Base-by-base conservation (phyloP, 2,113 vertebrate genomes). In the Hydrochoerus hydrochaeris region DNA sequence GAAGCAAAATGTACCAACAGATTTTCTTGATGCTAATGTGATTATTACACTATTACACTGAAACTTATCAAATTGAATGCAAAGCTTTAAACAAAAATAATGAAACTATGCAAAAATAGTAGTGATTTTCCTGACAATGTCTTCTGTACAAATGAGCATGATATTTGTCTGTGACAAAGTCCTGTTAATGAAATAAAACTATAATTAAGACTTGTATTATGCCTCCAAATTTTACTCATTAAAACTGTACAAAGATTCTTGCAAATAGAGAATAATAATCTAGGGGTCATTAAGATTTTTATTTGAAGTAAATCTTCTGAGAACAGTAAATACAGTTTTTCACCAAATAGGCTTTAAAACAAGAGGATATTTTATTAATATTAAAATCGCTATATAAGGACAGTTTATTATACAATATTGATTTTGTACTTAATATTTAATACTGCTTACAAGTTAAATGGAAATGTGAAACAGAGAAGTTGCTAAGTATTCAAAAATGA, bases 21-120 rank as follows among this genome's bases (percentile, higher is more conserved):
- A 94, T 95, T 88, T 92, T 54, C 60, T 97, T 94, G 80, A 86
- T 84, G 41, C n/a, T 87, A 60, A 96, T 90, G 54, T 95, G 17
- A 58, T 94, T 96, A 85, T n/a, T n/a, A n/a, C n/a, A n/a, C 38
- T 67, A 12, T 80, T 80, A 20, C 19, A 52, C 4, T 77, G 75
- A 44, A 91, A 80, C 94, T 97, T 88, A 89, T 60, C 32, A 63
- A 1, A 65, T 54, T 90, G 44, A 84, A 85, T 67, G 94, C 17
- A 85, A 0, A 73, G 41, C 30, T 71, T 96, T 85, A 54, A 93
- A 63, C 52, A 88, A 44, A 95, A 95, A 75, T 26, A 10, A n/a
- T 87, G 38, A 94, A 95, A 83, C 60, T 95, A 95, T 2, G 52
- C 4, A 88, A 41, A 81, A 69, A 90, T 69, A 7, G 7, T 91